Conservation (phyloP, 1,140 invertebrate species). For the Potamilus streckersoni region DNA sequence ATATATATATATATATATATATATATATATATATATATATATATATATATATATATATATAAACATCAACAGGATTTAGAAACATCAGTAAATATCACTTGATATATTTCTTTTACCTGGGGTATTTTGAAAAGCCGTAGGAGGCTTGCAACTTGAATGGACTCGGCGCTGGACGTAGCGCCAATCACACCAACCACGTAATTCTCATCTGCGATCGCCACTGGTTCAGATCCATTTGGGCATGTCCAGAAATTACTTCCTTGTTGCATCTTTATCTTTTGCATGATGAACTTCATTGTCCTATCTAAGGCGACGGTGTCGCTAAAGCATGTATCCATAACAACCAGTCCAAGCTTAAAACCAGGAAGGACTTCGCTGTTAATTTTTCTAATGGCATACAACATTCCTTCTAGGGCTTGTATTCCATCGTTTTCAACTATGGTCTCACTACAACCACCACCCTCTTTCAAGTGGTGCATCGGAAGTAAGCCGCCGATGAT, state of each 20-base stretch:
- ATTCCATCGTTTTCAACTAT: constrained; percentile 80
- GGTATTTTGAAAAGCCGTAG: constrained; percentile 76
- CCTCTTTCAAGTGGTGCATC: constrained; percentile 73
- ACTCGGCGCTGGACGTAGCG: constrained; percentile 71
- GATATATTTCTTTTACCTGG: constrained; percentile 70
- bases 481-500: constrained; percentile 81
- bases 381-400: constrained; percentile 80
- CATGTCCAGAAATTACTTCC: no score
- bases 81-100: neutral
- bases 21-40: no score
- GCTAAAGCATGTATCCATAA: constrained; percentile 81
- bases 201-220: constrained; percentile 68
- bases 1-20: neutral
- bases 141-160: constrained; percentile 76
- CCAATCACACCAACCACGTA: constrained; percentile 31
- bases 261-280: constrained; percentile 68
- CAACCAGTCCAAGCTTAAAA: constrained; percentile 77
- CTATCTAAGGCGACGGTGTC: constrained; percentile 84
- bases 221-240: no score
- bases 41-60: no score
- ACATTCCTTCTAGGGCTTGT: constrained; percentile 82
- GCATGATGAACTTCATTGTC: constrained; percentile 79
- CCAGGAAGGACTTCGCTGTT: constrained; percentile 69
- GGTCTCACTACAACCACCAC: constrained; percentile 75
- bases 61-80: neutral